Evolutionary conservation across 2,888 invertebrate species (phyloP), one percentile per base, ranked within the genome.

Genomic region (Aplocera efformata): DNA sequence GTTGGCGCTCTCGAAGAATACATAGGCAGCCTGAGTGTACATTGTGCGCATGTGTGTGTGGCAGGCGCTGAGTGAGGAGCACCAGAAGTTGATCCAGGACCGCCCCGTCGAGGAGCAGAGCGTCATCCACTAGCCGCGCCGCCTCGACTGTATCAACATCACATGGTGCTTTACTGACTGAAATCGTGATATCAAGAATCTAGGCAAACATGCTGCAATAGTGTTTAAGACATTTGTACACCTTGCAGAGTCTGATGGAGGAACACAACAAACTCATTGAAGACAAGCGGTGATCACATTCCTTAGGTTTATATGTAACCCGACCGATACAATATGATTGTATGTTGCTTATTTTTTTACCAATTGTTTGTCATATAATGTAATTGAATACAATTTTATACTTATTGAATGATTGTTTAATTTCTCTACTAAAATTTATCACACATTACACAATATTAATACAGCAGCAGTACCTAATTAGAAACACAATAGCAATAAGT

Each of bases 21-120:
- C n/a, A n/a, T n/a, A n/a, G n/a, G n/a, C n/a, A n/a, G n/a, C 44
- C 52, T 51, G 53, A 55, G 58, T 58, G 77, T 49, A 49, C 43
- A 51, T n/a, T 44, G 60, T 61, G 63, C 54, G 50, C 38, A 59
- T 56, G 63, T 45, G 58, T 61, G 67, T 65, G 65, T 59, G 65
- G 52, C 78, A 96, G 95, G 94, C 93, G 74, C 91, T 96, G 80
- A 94, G 95, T 90, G 92, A 91, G 70, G 93, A 95, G 66, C 96
- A 96, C 83, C 93, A 93, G 85, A 94, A 94, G 86, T 90, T 96
- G 82, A 94, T 95, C 72, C 93, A 66, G 39, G 77, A 61, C 56
- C 62, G 59, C 58, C 75, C 77, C 32, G 84, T 78, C 39, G 61
- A 58, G 36, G 68, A 69, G 62, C 84, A 84, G 69, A 71, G 55